Percentiles rank a stretch among this genome's conserved stretches.
These are phyloP conservation scores for Schizopygopsis pylzovi DNA, from an alignment of 2,797 vertebrate genomes.

Conservation along the genomic window DNA sequence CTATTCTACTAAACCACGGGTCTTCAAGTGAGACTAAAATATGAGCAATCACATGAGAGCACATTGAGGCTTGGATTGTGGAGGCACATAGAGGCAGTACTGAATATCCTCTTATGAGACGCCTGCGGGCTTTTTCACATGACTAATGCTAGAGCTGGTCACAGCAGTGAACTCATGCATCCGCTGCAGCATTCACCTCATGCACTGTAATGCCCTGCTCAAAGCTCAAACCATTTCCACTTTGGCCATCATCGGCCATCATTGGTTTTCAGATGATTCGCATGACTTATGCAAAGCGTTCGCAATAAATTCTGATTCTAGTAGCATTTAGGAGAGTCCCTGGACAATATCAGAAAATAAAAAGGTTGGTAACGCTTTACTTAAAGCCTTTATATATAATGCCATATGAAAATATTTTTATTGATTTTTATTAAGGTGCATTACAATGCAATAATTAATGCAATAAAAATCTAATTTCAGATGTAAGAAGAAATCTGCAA, in stretches of 20 bases:
- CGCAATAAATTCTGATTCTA: not conserved
- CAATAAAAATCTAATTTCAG: too few species aligned
- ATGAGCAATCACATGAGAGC: constrained; percentile 41
- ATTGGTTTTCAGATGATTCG: not conserved
- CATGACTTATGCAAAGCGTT: not conserved
- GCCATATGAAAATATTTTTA: not conserved
- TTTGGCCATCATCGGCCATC: not conserved
- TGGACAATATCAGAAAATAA: not conserved
- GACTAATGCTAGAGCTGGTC: not conserved
- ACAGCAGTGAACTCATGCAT: constrained; percentile 5
- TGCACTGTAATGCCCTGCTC: not conserved
- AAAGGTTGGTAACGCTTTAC: not conserved
- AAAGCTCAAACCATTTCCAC: not conserved
- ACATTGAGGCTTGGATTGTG: constrained; percentile 20
- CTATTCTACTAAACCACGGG: constrained; percentile 33
- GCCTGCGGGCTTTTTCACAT: constrained; percentile 21
- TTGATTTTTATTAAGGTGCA: too few species aligned
- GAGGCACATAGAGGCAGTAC: constrained; percentile 24
- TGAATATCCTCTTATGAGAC: constrained; percentile 19
- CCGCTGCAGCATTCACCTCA: not conserved
- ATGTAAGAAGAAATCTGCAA: too few species aligned
- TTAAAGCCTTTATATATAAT: not conserved
- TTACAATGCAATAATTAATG: too few species aligned
- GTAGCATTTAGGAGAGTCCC: not conserved
- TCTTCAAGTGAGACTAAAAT: constrained; percentile 33